These are phyloP conservation scores for Apodemus agrarius DNA, from an alignment of 2,797 vertebrate species.

Conservation along the genomic window DNA sequence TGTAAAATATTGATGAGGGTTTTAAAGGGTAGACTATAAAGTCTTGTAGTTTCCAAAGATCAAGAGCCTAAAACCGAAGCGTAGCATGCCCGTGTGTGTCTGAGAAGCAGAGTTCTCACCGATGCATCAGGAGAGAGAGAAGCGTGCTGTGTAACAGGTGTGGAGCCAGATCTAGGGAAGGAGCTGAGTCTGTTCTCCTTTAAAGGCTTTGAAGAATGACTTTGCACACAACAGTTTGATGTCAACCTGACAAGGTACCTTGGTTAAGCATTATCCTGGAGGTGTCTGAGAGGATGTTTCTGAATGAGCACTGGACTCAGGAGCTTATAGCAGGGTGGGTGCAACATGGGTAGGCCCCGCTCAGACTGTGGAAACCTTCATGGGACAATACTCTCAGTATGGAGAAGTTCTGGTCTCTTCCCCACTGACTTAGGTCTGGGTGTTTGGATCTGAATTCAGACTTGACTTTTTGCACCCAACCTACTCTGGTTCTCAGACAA, in stretches of 20 bases:
- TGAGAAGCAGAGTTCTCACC: constrained; percentile 10
- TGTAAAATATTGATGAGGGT: constrained; percentile 56
- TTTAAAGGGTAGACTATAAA: constrained; percentile 30
- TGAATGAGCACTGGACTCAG: background rate
- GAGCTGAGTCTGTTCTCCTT: background rate
- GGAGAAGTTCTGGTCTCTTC: background rate
- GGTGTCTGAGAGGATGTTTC: background rate
- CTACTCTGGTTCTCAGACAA: background rate
- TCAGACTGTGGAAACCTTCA: background rate
- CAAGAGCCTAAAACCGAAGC: constrained; percentile 57
- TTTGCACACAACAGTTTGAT: background rate
- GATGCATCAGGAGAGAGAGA: constrained; percentile 25
- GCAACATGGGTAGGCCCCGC: background rate
- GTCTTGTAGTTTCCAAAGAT: constrained; percentile 32
- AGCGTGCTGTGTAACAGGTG: background rate
- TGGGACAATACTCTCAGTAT: background rate
- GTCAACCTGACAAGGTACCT: background rate
- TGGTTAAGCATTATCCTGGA: background rate
- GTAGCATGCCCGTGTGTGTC: background rate
- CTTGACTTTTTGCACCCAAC: background rate
- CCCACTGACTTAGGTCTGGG: background rate
- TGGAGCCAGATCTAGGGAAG: background rate
- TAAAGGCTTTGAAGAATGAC: constrained; percentile 23
- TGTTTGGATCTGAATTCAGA: background rate
- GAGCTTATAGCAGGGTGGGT: background rate